Percentiles rank a stretch among this genome's conserved stretches.
These are phyloP conservation scores for Tragulus kanchil DNA, from an alignment of 2,113 vertebrate genomes.

Conservation along the genomic window DNA sequence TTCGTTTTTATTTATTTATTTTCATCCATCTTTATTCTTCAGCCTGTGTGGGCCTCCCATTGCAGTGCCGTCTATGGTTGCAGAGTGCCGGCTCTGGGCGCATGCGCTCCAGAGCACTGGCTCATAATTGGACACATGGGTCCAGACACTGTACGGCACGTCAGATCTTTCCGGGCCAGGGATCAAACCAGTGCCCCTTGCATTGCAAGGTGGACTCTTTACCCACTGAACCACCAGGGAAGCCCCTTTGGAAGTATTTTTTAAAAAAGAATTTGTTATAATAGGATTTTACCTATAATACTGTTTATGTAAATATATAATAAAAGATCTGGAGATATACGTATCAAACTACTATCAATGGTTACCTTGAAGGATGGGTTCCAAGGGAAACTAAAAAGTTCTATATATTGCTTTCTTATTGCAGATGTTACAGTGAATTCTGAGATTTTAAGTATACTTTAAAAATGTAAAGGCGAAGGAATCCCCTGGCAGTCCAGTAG, in stretches of 20 bases:
- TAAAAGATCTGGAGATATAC: not conserved
- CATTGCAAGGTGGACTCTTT: too few relatives aligned
- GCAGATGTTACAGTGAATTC: constrained; percentile 38
- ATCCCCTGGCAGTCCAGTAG: not conserved
- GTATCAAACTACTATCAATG: not conserved
- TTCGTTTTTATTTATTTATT: too few relatives aligned
- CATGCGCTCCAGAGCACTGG: too few relatives aligned
- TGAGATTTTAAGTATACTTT: constrained; percentile 22
- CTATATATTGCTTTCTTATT: not conserved
- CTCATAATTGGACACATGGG: too few relatives aligned
- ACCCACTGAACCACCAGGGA: too few relatives aligned
- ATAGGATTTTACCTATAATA: constrained; percentile 52
- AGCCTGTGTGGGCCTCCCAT: too few relatives aligned
- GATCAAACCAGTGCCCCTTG: too few relatives aligned
- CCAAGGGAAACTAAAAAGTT: constrained; percentile 10
- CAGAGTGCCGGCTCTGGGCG: too few relatives aligned
- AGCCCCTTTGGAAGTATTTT: not conserved
- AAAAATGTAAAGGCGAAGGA: not conserved
- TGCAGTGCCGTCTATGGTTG: too few relatives aligned
- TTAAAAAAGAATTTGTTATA: constrained; percentile 57
- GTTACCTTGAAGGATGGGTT: not conserved
- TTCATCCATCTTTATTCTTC: too few relatives aligned
- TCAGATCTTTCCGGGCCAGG: too few relatives aligned
- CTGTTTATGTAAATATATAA: constrained; percentile 24
- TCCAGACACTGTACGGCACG: too few relatives aligned